Percentiles rank a stretch among this genome's conserved stretches.
Evolutionary conservation across 2,888 invertebrate genomes (phyloP).

Genomic region (Exephanes ischioxanthus): DNA sequence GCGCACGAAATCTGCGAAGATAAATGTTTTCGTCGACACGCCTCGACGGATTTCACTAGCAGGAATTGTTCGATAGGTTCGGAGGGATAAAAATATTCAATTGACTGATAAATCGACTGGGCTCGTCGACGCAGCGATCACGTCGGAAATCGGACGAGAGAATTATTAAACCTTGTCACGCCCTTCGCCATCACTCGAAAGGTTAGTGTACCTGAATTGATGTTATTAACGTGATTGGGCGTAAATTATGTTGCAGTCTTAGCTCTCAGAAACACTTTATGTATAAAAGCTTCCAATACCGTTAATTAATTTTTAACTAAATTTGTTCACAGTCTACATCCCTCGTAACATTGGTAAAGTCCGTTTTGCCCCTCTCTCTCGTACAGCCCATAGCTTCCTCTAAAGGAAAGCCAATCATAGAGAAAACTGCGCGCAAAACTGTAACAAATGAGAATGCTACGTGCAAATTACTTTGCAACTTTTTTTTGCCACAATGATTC

Average conservation of each 20-base stretch:
- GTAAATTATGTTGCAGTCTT: not conserved
- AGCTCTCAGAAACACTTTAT: not conserved
- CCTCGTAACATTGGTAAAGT: no score
- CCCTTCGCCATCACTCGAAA: constrained; percentile 76
- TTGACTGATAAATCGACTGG: not conserved
- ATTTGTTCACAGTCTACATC: not conserved
- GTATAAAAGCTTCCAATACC: no score
- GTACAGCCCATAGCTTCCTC: no score
- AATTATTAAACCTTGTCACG: constrained; percentile 72
- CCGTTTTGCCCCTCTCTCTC: no score
- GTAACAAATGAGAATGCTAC: no score
- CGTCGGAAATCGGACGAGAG: constrained; percentile 49
- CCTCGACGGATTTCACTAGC: not conserved
- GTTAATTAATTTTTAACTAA: no score
- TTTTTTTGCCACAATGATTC: not conserved
- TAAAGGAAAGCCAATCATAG: not conserved
- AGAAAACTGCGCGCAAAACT: not conserved
- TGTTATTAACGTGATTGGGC: constrained; percentile 44
- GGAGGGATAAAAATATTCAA: not conserved
- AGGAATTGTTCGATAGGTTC: not conserved
- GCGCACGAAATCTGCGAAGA: not conserved
- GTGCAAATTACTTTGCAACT: not conserved
- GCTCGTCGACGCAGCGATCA: not conserved
- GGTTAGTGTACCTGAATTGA: constrained; percentile 70
- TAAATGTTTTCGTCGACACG: not conserved